Base-by-base conservation (phyloP, 1,140 invertebrate genomes). In the Helicorthomorpha holstii region DNA sequence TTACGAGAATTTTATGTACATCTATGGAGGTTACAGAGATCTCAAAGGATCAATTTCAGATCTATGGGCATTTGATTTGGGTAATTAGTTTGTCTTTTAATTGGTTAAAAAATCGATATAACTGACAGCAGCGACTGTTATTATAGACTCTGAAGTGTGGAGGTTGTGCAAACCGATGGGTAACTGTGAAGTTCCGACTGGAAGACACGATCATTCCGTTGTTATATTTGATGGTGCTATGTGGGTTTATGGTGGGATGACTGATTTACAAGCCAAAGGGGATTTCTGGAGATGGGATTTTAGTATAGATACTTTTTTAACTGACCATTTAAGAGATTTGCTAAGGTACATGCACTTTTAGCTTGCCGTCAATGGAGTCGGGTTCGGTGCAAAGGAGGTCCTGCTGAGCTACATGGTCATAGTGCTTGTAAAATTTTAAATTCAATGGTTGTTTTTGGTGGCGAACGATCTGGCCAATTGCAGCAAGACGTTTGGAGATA, bases 11-110 rank as follows among this genome's bases (percentile, higher is more conserved):
- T 75, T 78, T 47, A 85, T 92, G 80, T 73, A 88, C 26, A 75
- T 92, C 47, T 92, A 88, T 66, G 89, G 88, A 1, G 89, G 89
- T 14, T 92, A 90, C 68, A 79, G 85, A 62, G 88, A 92, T 64
- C 67, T 91, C 50, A 74, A 80, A 54, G 88, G 88, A 14, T 89
- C 86, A 25, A 82, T 78, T 14, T 76, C 79, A 23, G 87, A 93
- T 65, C 66, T 92, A 0, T 93, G 89, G 89, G 80, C 78, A 12
- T 92, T 85, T 64, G 80, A 88, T 71, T 85, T 89, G 57, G 82
- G 86, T 90, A 71, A 75, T 68, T 66, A 47, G 22, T 27, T 50
- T 24, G 24, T 26, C 12, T 14, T 47, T 12, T 19, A 34, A 16
- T 7, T 10, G 29, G 44, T 46, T 25, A 10, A 46, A 4, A 10